Base-by-base conservation (phyloP, 2,797 vertebrate genomes). In the Salarias fasciatus region DNA sequence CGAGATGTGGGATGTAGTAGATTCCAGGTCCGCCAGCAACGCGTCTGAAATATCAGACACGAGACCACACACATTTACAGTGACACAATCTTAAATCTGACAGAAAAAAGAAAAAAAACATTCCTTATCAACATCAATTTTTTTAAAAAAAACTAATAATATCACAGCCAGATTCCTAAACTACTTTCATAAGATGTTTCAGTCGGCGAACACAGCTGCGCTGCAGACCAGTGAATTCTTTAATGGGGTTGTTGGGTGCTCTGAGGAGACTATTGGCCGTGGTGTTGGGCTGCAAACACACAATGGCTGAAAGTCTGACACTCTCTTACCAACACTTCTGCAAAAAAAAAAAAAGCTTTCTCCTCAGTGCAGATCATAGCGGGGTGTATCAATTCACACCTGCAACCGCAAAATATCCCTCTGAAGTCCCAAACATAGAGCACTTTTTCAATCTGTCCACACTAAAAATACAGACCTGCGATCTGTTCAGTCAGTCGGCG, bases 1-100 rank as follows among this genome's bases (percentile, higher is more conserved):
- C 81, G 97, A 95, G 86, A 99, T 99, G 71, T 98, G 95, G 0
- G 96, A 98, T 9, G 97, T 98, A 53, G 97, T 98, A 0, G 97
- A 99, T 87, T 98, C 97, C 87, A 99, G 90, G 89, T 99, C 97
- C 2, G 97, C 97, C 77, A 99, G 86, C 71, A 99, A 90, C 0
- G 97, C 96, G 29, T 99, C 97, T 99, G 86, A 55, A 77, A 65
- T n/a, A 57, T 13, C n/a, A n/a, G n/a, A n/a, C n/a, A n/a, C n/a
- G n/a, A n/a, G n/a, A n/a, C n/a, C n/a, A n/a, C n/a, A 18, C 24
- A 3, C 18, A 24, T 24, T 24, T 24, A 24, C 24, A 3, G 24
- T 24, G 18, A 6, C 11, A 14, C 1, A 29, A 10, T 46, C 38
- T 24, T 24, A n/a, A n/a, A n/a, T n/a, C n/a, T n/a, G n/a, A 33